Evolutionary conservation across 2,797 vertebrate species (phyloP).

Genomic region (Rhabdophis nuchalis): DNA sequence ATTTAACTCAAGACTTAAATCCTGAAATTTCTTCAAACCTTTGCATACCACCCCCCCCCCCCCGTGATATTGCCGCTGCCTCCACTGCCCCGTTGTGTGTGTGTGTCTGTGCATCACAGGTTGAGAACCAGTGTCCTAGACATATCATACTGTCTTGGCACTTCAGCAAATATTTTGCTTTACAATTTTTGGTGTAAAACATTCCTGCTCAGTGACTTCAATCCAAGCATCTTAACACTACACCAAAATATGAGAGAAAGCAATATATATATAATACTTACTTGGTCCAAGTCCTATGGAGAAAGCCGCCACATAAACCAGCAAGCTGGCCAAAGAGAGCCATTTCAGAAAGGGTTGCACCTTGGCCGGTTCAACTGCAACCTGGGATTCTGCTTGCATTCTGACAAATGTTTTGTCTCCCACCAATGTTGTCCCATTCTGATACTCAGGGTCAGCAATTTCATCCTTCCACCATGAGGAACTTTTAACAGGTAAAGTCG

Average conservation of each 20-base stretch:
- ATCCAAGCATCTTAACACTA: background rate
- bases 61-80: background rate
- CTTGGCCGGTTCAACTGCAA: conserved; percentile 40
- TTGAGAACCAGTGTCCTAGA: background rate
- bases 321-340: conserved; percentile 86
- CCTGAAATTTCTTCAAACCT: background rate
- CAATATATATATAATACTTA: conserved; percentile 73
- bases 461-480: conserved; percentile 33
- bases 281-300: conserved; percentile 94
- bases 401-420: conserved; percentile 25
- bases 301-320: conserved; percentile 89
- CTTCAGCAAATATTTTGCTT: background rate
- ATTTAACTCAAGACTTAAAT: background rate
- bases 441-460: conserved; percentile 19
- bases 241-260: background rate
- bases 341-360: conserved; percentile 80
- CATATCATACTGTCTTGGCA: background rate
- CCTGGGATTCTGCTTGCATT: conserved; percentile 38
- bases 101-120: background rate
- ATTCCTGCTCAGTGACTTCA: background rate
- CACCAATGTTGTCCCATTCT: conserved; percentile 38
- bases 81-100: too few species aligned
- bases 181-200: conserved; percentile 11
- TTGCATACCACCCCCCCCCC: background rate
- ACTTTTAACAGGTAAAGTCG: conserved; percentile 36